Evolutionary conservation across 1,140 invertebrate genomes (phyloP).

Genomic region (Philotrypesis tridentata): DNA sequence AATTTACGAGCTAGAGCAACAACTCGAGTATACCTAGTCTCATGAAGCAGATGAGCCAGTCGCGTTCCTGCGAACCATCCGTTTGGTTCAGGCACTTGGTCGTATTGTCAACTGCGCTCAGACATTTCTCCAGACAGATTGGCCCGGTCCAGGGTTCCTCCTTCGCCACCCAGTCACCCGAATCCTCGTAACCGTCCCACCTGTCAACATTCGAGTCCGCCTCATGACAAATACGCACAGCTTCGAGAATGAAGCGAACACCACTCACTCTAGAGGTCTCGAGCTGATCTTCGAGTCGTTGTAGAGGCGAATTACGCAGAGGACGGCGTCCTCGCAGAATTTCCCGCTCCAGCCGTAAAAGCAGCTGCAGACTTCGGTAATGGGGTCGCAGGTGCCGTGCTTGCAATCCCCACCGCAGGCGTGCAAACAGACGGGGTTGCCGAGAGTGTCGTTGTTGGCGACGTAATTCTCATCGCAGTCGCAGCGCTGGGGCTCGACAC

Average conservation of each 20-base stretch:
- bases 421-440: slow-evolving; percentile 47
- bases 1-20: background rate
- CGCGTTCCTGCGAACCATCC: background rate
- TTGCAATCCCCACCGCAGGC: slow-evolving; percentile 52
- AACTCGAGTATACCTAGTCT: slow-evolving; percentile 45
- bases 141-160: slow-evolving; percentile 40
- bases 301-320: slow-evolving; percentile 32
- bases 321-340: slow-evolving; percentile 46
- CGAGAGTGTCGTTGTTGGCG: slow-evolving; percentile 16
- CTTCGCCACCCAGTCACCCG: background rate
- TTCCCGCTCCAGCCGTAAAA: slow-evolving; percentile 54
- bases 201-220: background rate
- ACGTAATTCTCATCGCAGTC: slow-evolving; percentile 54
- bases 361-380: slow-evolving; percentile 48
- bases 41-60: slow-evolving; percentile 48
- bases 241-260: too few species aligned
- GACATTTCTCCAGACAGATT: slow-evolving; percentile 20
- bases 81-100: slow-evolving; percentile 27
- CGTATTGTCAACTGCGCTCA: background rate
- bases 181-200: background rate
- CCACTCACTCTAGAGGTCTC: background rate
- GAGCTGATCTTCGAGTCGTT: background rate
- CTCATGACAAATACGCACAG: too few species aligned
- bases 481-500: slow-evolving; percentile 59
- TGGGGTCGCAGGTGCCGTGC: background rate